Conservation (phyloP, 2,797 vertebrate species). For the Intellagama lesueurii region DNA sequence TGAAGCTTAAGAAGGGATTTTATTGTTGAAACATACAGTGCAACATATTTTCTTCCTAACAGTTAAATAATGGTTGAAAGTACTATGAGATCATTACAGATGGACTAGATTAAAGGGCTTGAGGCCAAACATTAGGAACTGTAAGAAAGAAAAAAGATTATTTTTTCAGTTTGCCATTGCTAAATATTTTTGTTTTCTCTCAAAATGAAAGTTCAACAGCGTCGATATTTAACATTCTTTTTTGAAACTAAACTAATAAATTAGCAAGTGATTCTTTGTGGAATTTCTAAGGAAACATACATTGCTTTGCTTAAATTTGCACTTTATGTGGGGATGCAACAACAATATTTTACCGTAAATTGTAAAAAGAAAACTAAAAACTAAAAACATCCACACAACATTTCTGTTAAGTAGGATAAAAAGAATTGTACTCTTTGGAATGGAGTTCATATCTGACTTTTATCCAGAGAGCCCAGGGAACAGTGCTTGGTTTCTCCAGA, state of each 20-base stretch:
- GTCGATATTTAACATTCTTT: conserved; percentile 51
- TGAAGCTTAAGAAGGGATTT: conserved; percentile 96
- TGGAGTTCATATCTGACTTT: conserved; percentile 11
- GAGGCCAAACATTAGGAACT: conserved; percentile 78
- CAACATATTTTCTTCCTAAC: conserved; percentile 86
- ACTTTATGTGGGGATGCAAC: conserved; percentile 55
- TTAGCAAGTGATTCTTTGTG: conserved; percentile 56
- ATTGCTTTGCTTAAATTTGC: conserved; percentile 48
- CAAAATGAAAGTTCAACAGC: conserved; percentile 60
- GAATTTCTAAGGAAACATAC: conserved; percentile 55
- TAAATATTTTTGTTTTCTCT: conserved; percentile 74
- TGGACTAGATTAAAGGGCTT: conserved; percentile 85
- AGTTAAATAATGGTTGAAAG: conserved; percentile 89
- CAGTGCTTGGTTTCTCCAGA: not conserved
- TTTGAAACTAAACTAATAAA: conserved; percentile 54
- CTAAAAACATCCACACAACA: conserved; percentile 52
- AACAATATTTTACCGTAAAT: not conserved
- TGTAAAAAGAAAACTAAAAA: conserved; percentile 49
- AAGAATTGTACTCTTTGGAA: conserved; percentile 45
- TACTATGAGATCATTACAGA: conserved; percentile 88
- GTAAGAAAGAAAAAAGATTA: conserved; percentile 74
- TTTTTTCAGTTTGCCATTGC: conserved; percentile 77
- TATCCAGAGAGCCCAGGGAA: not conserved
- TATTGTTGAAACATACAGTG: conserved; percentile 97
- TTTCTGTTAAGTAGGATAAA: conserved; percentile 17